Base-by-base conservation (phyloP, 2,888 invertebrate species). In the Diogma glabrata region DNA sequence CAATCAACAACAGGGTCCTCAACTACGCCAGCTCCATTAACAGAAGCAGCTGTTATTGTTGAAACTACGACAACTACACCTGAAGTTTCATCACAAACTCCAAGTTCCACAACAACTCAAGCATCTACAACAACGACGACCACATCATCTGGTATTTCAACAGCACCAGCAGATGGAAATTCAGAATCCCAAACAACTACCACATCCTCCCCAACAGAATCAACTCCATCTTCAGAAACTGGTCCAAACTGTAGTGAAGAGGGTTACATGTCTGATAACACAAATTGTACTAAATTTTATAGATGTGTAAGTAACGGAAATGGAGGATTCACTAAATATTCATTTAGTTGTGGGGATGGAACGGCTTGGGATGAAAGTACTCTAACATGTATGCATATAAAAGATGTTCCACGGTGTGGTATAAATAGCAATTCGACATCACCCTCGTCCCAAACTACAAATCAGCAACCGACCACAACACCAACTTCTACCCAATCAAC, bases 301-400 rank as follows among this genome's bases (percentile, higher is more conserved):
- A 70, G 78, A 43, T 79, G 79, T 57, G 71, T 71, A 1, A 66
- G 69, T 48, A 66, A 70, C 48, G 70, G 72, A 3, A 56, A 60
- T 12, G 67, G 65, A 12, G 69, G 67, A 2, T 75, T 64, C 56
- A 69, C 60, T 19, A 71, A 69, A 23, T 73, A 75, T 55, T 72
- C 74, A 45, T 78, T 75, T 59, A 67, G 63, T 12, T 78, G 78
- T 57, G 74, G 73, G 2, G 67, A 69, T 12, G 77, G 76, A 50
- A 78, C 78, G 0, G 74, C 75, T 8, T 78, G 77, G 77, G 77
- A 78, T 63, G 72, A 74, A 55, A 69, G 74, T 16, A 67, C 73
- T 50, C 71, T 75, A 56, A 71, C 72, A 1, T 82, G 82, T 51
- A 69, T 70, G 50, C 61, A 67, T 52, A 65, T 64, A 8, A 60